Percentiles rank a stretch among this genome's conserved stretches.
Evolutionary conservation across 2,113 vertebrate genomes (phyloP).

Genomic region (Morone saxatilis): DNA sequence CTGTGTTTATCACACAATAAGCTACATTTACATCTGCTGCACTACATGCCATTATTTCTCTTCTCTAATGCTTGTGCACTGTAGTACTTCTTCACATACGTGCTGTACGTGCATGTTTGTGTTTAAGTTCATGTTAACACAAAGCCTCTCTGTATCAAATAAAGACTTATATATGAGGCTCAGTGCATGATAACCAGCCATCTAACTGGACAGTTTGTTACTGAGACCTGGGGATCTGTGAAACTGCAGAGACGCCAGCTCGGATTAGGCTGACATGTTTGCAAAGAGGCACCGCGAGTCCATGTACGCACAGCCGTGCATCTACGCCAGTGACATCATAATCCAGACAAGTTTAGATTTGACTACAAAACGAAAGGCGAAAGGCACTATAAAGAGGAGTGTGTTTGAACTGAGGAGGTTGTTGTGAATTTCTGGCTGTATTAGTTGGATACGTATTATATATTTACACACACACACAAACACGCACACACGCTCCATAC

Average conservation of each 20-base stretch:
- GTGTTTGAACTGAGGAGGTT: slow-evolving; percentile 9
- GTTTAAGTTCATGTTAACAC: slow-evolving; percentile 9
- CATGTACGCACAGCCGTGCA: slow-evolving; percentile 1
- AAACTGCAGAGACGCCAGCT: slow-evolving; percentile 58
- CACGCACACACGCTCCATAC: not conserved
- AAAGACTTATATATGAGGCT: slow-evolving; percentile 26
- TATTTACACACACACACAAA: not conserved
- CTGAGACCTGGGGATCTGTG: slow-evolving; percentile 58
- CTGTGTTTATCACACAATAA: not conserved
- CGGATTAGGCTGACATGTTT: slow-evolving; percentile 70
- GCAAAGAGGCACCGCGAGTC: slow-evolving; percentile 60
- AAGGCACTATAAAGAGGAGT: not conserved
- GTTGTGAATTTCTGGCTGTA: slow-evolving; percentile 5
- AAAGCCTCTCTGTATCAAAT: slow-evolving; percentile 41
- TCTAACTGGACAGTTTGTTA: slow-evolving; percentile 47
- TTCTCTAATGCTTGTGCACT: not conserved
- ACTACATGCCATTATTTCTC: not conserved
- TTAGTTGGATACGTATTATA: slow-evolving; percentile 8
- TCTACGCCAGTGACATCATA: slow-evolving; percentile 52
- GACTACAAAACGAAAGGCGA: slow-evolving; percentile 35
- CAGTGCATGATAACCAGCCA: slow-evolving; percentile 33
- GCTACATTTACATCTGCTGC: not conserved
- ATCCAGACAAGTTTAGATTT: slow-evolving; percentile 34
- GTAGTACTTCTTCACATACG: slow-evolving; percentile 7
- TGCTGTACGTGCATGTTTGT: not conserved